These are phyloP conservation scores for Paelopatides confundens DNA, from an alignment of 53 echinoderm and acorn worm species.

Conservation along the genomic window DNA sequence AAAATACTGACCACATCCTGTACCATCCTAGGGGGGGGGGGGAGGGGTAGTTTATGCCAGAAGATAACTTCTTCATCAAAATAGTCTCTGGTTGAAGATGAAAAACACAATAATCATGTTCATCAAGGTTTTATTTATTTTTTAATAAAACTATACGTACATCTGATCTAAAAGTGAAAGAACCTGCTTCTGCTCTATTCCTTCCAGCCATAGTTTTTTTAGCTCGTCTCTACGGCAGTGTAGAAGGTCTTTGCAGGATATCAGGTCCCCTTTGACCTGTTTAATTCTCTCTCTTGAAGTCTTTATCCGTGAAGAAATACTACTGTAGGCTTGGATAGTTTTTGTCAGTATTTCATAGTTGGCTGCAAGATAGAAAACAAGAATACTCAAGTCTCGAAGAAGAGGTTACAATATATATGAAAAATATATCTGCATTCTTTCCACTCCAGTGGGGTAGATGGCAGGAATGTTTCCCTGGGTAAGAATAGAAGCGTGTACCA, in stretches of 20 bases:
- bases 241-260: constrained; percentile 95
- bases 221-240: constrained; percentile 94
- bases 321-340: constrained; percentile 98
- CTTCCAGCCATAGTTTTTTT: constrained; percentile 92
- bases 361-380: constrained; percentile 37
- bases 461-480: too few species aligned
- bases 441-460: too few species aligned
- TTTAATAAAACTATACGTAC: constrained; percentile 67
- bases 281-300: constrained; percentile 86
- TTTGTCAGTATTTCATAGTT: constrained; percentile 98
- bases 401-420: too few species aligned
- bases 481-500: too few species aligned
- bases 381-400: too few species aligned
- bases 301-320: constrained; percentile 94
- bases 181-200: constrained; percentile 98
- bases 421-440: too few species aligned
- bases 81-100: background rate
- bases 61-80: too few species aligned
- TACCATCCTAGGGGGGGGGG: too few species aligned
- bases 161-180: constrained; percentile 91
- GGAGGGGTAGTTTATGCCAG: too few species aligned
- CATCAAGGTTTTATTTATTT: too few species aligned
- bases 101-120: background rate
- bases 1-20: too few species aligned
- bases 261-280: constrained; percentile 82